Evolutionary conservation across 2,113 vertebrate species (phyloP), one percentile per base, ranked within the genome.

Genomic region (Ictalurus punctatus): DNA sequence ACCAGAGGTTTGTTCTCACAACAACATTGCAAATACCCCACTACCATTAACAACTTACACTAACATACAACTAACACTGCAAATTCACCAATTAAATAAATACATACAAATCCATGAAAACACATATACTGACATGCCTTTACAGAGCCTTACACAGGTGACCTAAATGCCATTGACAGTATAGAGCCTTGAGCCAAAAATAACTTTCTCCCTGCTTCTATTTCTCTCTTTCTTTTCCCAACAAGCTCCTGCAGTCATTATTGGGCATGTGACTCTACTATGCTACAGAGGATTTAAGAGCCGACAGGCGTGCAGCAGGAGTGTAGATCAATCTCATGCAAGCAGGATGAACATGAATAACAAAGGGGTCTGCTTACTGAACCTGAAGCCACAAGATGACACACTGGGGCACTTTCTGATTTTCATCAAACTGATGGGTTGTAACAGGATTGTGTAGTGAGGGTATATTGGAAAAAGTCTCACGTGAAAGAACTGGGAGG

Each of bases 291-390:
- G 58, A 63, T 83, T 83, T 63, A 83, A 63, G 58, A 83, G 21
- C 30, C 4, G 5, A 83, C 17, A 61, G 56, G 56, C 56, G 2
- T 61, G 30, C 81, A 83, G 58, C 19, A 83, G 37, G 21, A 83
- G 23, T 40, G 4, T 63, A 83, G 30, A 83, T 63, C 34, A 81
- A 83, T 63, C 58, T 83, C 21, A 40, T 8, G 58, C 58, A 44
- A 63, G 21, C 58, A 63, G 34, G 14, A 83, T 63, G 14, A 63
- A 63, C 34, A 63, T 19, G n/a, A 83, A 83, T 44, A 63, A 83
- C 21, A 63, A 83, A 83, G 58, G 34, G 56, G 81, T 83, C 59
- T 83, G 81, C 23, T 83, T 83, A 83, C 81, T 44, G 81, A 61
- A 63, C 81, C 58, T 63, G 4, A 83, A 63, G 34, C 37, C 21